Evolutionary conservation across 1,140 invertebrate species (phyloP).

Genomic region (Drosophila busckii): DNA sequence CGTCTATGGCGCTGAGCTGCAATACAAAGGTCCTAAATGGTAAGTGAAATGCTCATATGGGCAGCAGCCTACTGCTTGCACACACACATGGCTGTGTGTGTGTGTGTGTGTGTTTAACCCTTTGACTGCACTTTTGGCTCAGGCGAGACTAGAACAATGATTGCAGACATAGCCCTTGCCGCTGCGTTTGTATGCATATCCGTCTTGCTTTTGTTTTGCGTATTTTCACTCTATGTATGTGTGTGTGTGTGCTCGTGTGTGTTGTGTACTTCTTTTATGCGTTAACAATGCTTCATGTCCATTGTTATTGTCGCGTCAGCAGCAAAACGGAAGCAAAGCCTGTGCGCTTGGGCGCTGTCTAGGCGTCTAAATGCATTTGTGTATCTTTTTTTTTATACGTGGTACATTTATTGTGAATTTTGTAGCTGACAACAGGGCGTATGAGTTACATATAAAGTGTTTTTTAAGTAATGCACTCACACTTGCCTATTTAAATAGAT

Average conservation of each 20-base stretch:
- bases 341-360: constrained; percentile 25
- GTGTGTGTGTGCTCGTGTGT: constrained; percentile 4
- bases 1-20: background rate
- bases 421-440: constrained; percentile 22
- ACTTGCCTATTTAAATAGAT: constrained; percentile 63
- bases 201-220: constrained; percentile 37
- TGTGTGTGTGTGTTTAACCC: constrained; percentile 63
- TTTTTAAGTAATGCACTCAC: too few relatives aligned
- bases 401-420: constrained; percentile 38
- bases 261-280: constrained; percentile 50
- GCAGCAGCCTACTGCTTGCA: constrained; percentile 24
- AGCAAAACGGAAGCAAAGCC: too few relatives aligned
- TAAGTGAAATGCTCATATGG: constrained; percentile 64
- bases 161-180: constrained; percentile 53
- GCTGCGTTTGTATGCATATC: constrained; percentile 72
- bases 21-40: constrained; percentile 71
- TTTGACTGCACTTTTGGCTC: constrained; percentile 70
- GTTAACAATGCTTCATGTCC: constrained; percentile 41
- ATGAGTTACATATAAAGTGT: constrained; percentile 38
- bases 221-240: constrained; percentile 19
- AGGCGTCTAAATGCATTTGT: too few relatives aligned
- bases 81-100: constrained; percentile 14
- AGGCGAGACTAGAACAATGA: too few relatives aligned
- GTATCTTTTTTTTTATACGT: constrained; percentile 38
- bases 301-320: constrained; percentile 21